Percentiles rank a stretch among this genome's conserved stretches.
These are phyloP conservation scores for Picathartes gymnocephalus DNA, from an alignment of 2,113 vertebrate genomes.

Conservation along the genomic window DNA sequence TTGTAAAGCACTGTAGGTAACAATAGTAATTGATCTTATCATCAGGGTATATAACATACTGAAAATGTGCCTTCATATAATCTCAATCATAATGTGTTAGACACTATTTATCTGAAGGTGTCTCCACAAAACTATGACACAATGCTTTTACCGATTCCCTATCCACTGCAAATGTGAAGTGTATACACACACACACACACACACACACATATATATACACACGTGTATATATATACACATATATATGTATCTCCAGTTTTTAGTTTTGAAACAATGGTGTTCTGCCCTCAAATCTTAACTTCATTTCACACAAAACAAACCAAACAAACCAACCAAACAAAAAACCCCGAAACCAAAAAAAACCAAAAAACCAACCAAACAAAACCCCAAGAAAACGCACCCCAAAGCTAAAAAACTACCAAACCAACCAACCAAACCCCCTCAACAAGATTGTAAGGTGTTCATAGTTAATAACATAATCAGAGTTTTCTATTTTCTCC, in stretches of 20 bases:
- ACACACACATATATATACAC: too few species aligned
- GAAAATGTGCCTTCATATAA: background rate
- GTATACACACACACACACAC: too few species aligned
- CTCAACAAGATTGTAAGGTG: background rate
- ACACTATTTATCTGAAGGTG: background rate
- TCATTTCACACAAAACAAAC: background rate
- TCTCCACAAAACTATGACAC: background rate
- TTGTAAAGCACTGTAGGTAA: background rate
- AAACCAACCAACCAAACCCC: background rate
- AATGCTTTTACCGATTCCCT: background rate
- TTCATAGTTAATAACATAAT: background rate
- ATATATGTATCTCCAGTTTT: background rate
- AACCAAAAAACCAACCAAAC: background rate
- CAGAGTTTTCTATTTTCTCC: background rate
- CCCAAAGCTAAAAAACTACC: fast-evolving
- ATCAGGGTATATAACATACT: background rate
- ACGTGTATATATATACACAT: too few species aligned
- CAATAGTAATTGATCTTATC: background rate
- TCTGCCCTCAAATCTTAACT: background rate
- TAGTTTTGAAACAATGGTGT: background rate
- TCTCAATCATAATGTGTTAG: background rate
- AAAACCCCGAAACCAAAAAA: background rate
- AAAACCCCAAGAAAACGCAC: too few species aligned
- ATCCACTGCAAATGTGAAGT: background rate
- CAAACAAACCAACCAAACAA: background rate